Conservation (phyloP, 2,797 vertebrate species). For the Telmatherina bonti region DNA sequence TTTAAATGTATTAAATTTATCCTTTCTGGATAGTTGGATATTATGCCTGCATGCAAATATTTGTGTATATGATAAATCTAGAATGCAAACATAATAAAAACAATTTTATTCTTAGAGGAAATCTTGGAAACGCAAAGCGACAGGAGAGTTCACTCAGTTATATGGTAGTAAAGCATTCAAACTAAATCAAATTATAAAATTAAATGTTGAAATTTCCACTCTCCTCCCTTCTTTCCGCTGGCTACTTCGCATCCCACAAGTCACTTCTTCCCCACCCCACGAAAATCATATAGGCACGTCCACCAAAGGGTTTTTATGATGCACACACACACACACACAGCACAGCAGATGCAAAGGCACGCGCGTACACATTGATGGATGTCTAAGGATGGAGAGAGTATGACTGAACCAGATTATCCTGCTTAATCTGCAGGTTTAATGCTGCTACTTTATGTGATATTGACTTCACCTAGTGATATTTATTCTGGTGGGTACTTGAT, state of each 20-base stretch:
- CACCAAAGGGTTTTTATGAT: slow-evolving; percentile 51
- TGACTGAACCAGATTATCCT: neutral
- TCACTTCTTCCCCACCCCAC: slow-evolving; percentile 62
- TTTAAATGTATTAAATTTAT: too few species aligned
- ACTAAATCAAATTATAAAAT: too few species aligned
- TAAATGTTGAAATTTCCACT: slow-evolving; percentile 19
- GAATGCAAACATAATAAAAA: too few species aligned
- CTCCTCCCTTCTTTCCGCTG: slow-evolving; percentile 48
- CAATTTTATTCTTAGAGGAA: too few species aligned
- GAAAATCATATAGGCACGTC: slow-evolving; percentile 51
- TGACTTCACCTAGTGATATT: neutral
- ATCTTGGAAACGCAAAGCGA: too few species aligned
- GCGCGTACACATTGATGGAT: slow-evolving; percentile 30
- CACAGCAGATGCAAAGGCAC: slow-evolving; percentile 8
- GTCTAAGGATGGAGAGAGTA: neutral
- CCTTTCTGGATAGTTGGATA: too few species aligned
- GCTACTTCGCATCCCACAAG: slow-evolving; percentile 69
- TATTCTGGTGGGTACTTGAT: neutral
- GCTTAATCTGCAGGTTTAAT: neutral
- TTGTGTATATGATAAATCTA: too few species aligned
- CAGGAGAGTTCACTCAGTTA: too few species aligned
- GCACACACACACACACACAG: slow-evolving; percentile 50
- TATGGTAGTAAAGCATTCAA: too few species aligned
- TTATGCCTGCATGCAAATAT: too few species aligned
- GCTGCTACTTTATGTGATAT: neutral